A percentile compares a stretch with the other conserved stretches of the same genome.
phyloP scores from a whole-genome alignment of 2,113 vertebrate species.

The Thamnaconus septentrionalis region DNA sequence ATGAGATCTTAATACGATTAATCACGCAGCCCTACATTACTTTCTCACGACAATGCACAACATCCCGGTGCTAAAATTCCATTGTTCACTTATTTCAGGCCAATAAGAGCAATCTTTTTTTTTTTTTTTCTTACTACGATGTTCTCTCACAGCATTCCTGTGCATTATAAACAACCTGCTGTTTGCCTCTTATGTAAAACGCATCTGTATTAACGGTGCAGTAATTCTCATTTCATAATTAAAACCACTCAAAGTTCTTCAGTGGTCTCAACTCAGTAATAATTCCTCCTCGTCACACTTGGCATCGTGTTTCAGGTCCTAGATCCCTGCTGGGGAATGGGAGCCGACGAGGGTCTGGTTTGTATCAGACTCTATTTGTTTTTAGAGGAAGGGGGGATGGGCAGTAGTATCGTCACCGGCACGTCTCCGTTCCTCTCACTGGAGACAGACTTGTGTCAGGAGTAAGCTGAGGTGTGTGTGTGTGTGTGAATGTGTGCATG shows the following conservation, averaged over 20 bases:
- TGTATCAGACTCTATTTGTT: conserved; percentile 67
- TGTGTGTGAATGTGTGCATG: no score
- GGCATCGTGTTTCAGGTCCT: conserved; percentile 55
- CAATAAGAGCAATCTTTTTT: no score
- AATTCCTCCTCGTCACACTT: conserved; percentile 59
- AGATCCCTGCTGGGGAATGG: conserved; percentile 48
- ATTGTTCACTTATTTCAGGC: no score
- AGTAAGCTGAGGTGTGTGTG: conserved; percentile 21
- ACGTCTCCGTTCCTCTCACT: conserved; percentile 33
- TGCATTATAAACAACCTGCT: neutral
- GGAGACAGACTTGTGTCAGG: conserved; percentile 53
- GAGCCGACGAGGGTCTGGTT: conserved; percentile 50
- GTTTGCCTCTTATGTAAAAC: no score
- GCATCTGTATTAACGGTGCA: neutral
- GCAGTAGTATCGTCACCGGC: conserved; percentile 2
- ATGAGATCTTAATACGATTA: no score
- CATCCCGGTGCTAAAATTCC: no score
- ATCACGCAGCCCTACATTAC: no score
- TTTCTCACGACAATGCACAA: no score
- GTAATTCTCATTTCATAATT: neutral
- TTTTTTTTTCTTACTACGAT: no score
- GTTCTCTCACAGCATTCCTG: no score
- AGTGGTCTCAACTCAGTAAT: conserved; percentile 41
- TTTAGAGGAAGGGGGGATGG: conserved; percentile 59
- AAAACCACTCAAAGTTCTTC: conserved; percentile 24